These are phyloP conservation scores for Gryllus longicercus DNA, from an alignment of 2,888 invertebrate species.

Conservation along the genomic window DNA sequence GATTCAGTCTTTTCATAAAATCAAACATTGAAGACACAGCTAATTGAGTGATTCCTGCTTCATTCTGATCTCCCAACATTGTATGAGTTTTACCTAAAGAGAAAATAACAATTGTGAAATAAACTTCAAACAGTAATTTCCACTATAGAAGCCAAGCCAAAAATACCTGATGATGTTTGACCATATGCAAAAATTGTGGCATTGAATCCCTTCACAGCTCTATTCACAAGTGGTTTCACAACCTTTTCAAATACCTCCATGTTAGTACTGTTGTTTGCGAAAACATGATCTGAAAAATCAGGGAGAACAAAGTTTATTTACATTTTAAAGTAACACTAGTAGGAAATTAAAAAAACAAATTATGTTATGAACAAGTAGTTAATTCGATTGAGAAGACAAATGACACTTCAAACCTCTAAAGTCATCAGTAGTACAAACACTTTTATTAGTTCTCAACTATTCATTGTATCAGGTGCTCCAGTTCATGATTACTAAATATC, in stretches of 20 bases:
- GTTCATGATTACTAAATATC: too few relatives aligned
- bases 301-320: background rate
- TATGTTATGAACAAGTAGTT: too few relatives aligned
- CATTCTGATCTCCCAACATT: constrained; percentile 67
- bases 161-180: constrained; percentile 76
- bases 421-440: too few relatives aligned
- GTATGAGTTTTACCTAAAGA: constrained; percentile 70
- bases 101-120: background rate
- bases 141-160: background rate
- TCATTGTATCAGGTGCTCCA: too few relatives aligned
- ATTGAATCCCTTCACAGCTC: constrained; percentile 71
- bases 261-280: constrained; percentile 58
- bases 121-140: too few relatives aligned
- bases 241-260: constrained; percentile 62
- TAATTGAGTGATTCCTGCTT: constrained; percentile 71
- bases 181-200: constrained; percentile 91
- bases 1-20: constrained; percentile 60
- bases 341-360: too few relatives aligned
- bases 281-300: constrained; percentile 66
- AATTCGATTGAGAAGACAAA: too few relatives aligned
- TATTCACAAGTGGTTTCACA: constrained; percentile 68
- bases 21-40: constrained; percentile 69
- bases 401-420: too few relatives aligned
- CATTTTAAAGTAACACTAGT: too few relatives aligned
- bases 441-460: too few relatives aligned